These are phyloP conservation scores for Nephrotoma guestfalica DNA, from an alignment of 2,888 invertebrate genomes.

Conservation along the genomic window DNA sequence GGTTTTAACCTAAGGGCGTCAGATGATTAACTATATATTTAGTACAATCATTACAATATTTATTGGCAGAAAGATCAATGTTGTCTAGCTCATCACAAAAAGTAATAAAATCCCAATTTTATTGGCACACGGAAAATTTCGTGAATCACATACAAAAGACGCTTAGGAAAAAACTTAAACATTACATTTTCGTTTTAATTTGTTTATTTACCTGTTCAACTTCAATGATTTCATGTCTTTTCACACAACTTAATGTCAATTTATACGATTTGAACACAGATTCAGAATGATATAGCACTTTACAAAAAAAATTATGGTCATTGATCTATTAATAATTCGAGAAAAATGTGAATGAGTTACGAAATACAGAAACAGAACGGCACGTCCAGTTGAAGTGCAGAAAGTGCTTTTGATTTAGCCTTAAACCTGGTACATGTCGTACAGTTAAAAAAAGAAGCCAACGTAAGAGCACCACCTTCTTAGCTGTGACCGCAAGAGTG, in stretches of 20 bases:
- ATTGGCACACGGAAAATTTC: neutral
- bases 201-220: neutral
- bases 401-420: no score
- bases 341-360: neutral
- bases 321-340: neutral
- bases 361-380: no score
- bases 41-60: neutral
- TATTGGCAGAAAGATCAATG: neutral
- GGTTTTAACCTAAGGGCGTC: neutral
- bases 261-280: neutral
- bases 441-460: no score
- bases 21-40: neutral
- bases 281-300: neutral
- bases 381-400: no score
- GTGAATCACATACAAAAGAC: neutral
- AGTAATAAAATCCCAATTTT: neutral
- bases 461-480: no score
- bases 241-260: neutral
- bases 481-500: no score
- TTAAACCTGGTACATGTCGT: no score
- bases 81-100: neutral
- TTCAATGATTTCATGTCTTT: neutral
- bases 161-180: neutral
- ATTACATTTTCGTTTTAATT: neutral
- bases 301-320: neutral